Percentiles rank a stretch among this genome's conserved stretches.
phyloP scores from a whole-genome alignment of 2,888 invertebrate genomes.

The Dryobotodes eremita region DNA sequence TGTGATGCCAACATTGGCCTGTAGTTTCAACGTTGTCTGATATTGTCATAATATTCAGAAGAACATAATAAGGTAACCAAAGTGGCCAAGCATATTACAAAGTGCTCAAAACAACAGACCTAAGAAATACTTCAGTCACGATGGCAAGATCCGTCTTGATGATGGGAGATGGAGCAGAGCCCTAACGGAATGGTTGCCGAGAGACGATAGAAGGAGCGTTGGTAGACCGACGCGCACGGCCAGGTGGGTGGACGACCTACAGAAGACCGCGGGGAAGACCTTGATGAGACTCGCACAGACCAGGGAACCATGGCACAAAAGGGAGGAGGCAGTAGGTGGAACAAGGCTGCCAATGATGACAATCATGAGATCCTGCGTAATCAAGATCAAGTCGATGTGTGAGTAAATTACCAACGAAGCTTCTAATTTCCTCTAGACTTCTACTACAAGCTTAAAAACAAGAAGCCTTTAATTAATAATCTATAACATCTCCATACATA shows the following conservation, averaged over 20 bases:
- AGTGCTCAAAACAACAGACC: background rate
- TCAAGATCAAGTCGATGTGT: background rate
- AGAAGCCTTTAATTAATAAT: constrained; percentile 68
- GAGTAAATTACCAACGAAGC: constrained; percentile 4
- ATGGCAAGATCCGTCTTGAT: background rate
- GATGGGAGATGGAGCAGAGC: background rate
- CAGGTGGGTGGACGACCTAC: background rate
- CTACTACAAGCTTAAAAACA: constrained; percentile 46
- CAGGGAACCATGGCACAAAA: background rate
- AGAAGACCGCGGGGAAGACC: background rate
- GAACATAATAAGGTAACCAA: background rate
- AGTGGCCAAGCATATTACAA: no score
- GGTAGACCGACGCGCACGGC: background rate
- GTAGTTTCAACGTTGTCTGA: background rate
- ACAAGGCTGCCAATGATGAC: background rate
- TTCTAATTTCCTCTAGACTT: constrained; percentile 40
- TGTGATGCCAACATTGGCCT: background rate
- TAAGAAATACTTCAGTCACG: background rate
- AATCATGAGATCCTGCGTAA: background rate
- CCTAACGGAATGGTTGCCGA: background rate
- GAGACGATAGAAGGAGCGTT: background rate
- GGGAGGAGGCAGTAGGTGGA: background rate
- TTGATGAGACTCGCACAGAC: background rate
- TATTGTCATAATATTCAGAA: no score
- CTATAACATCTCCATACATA: constrained; percentile 66